Evolutionary conservation across 2,113 vertebrate genomes (phyloP), one percentile per base, ranked within the genome.

Genomic region (Montifringilla adamsi): DNA sequence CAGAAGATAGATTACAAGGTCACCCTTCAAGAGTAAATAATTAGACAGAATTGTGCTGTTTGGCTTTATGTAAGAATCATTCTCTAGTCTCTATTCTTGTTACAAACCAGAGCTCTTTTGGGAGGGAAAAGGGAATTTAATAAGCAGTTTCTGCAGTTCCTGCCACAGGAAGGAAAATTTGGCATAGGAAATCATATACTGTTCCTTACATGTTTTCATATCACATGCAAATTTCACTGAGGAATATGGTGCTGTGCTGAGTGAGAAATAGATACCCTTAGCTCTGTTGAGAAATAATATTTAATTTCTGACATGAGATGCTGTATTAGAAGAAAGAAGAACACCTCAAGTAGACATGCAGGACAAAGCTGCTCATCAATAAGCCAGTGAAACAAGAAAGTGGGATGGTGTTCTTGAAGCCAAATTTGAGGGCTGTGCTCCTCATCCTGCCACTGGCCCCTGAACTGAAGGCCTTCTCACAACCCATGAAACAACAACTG

Each of bases 1-100:
- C 52, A 80, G 46, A 83, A 93, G 79, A 79, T 56, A 87, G 82
- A 93, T 85, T 92, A 94, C 68, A 72, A 76, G 81, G 64, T 75
- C 81, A 35, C 39, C 77, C 97, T 95, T 93, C 95, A 96, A 93
- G 76, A 86, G 11, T 67, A 89, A 84, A 94, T 79, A 90, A 86
- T 92, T 91, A 81, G 68, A 68, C 52, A 92, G 60, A 94, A 80
- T 43, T 70, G 49, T 72, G 62, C 21, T 58, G 46, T 89, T 95
- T 87, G 41, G 9, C 70, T 93, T 92, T 76, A 84, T 58, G 59
- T 49, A n/a, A 43, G 50, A 87, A 79, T 82, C 5, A 58, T 89
- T 95, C 81, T 58, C 64, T 70, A 28, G 11, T 69, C 66, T 93
- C 86, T 82, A n/a, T 44, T 87, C 22, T n/a, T 67, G 26, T 41